A percentile compares a stretch with the other conserved stretches of the same genome.
Evolutionary conservation across 1,140 invertebrate genomes (phyloP).

Genomic region (Sogatella furcifera): DNA sequence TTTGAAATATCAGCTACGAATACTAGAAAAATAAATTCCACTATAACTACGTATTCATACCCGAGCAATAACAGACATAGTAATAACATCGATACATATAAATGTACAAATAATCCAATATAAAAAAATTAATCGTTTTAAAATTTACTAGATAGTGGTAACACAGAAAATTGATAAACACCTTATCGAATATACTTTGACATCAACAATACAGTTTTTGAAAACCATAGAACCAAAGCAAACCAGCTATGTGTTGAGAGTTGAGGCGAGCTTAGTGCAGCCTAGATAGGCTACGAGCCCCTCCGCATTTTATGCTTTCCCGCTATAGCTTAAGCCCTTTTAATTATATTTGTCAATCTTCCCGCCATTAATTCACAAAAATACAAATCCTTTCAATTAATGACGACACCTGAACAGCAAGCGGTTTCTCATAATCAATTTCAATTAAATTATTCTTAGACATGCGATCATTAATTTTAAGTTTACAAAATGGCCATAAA

Average conservation of each 20-base stretch:
- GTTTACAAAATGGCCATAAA: constrained; percentile 2
- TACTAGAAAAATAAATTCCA: constrained; percentile 1
- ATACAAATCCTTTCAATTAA: too few relatives aligned
- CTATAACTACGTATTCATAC: constrained; percentile 1
- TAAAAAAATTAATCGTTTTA: not conserved
- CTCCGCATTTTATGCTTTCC: too few relatives aligned
- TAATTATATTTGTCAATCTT: too few relatives aligned
- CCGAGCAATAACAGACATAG: not conserved
- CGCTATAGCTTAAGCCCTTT: too few relatives aligned
- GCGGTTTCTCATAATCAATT: too few relatives aligned
- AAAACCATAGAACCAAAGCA: constrained; percentile 8
- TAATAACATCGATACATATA: constrained; percentile 2
- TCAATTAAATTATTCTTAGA: too few relatives aligned
- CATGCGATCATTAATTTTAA: not conserved
- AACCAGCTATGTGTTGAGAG: constrained; percentile 9
- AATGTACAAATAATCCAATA: not conserved
- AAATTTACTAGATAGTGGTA: not conserved
- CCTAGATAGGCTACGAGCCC: too few relatives aligned
- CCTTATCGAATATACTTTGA: too few relatives aligned
- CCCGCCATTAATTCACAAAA: too few relatives aligned
- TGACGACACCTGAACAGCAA: too few relatives aligned
- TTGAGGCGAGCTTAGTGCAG: not conserved
- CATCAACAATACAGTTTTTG: too few relatives aligned
- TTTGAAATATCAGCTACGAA: not conserved
- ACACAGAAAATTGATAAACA: constrained; percentile 1